phyloP scores from a whole-genome alignment of 2,888 invertebrate genomes.

The Pyrrhia umbra region DNA sequence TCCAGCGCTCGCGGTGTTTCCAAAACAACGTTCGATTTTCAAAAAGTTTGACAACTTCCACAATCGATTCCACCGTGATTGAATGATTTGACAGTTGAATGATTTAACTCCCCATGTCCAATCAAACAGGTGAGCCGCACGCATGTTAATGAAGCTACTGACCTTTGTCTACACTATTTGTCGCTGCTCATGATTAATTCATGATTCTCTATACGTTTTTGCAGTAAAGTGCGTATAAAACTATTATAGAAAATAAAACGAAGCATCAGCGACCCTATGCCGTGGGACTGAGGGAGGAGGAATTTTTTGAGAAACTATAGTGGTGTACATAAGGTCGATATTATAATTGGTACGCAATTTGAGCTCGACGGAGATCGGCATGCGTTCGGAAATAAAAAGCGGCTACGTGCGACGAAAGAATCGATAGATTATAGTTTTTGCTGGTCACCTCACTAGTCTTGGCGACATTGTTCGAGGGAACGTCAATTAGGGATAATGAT shows the following conservation, averaged over 20 bases:
- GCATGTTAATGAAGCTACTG: slow-evolving; percentile 84
- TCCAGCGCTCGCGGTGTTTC: slow-evolving; percentile 72
- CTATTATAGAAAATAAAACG: slow-evolving; percentile 63
- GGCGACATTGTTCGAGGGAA: slow-evolving; percentile 82
- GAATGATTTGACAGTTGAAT: slow-evolving; percentile 48
- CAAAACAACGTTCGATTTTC: slow-evolving; percentile 38
- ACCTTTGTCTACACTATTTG: slow-evolving; percentile 87
- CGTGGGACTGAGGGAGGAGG: slow-evolving; percentile 57
- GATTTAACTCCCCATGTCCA: slow-evolving; percentile 65
- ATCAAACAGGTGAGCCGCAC: slow-evolving; percentile 79
- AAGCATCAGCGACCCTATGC: slow-evolving; percentile 63
- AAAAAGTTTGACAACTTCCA: slow-evolving; percentile 32
- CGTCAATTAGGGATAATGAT: slow-evolving; percentile 89
- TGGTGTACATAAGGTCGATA: slow-evolving; percentile 78
- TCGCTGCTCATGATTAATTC: slow-evolving; percentile 86
- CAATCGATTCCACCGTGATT: slow-evolving; percentile 47
- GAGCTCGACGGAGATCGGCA: slow-evolving; percentile 78
- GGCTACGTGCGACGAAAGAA: slow-evolving; percentile 82
- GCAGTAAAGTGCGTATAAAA: slow-evolving; percentile 79
- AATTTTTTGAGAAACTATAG: slow-evolving; percentile 56
- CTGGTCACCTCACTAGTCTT: slow-evolving; percentile 75
- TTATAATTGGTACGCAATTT: slow-evolving; percentile 83
- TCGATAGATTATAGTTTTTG: slow-evolving; percentile 88
- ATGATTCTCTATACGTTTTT: slow-evolving; percentile 80
- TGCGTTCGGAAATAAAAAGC: slow-evolving; percentile 83